phyloP scores from a whole-genome alignment of 2,113 vertebrate genomes.

The Gila orcuttii region DNA sequence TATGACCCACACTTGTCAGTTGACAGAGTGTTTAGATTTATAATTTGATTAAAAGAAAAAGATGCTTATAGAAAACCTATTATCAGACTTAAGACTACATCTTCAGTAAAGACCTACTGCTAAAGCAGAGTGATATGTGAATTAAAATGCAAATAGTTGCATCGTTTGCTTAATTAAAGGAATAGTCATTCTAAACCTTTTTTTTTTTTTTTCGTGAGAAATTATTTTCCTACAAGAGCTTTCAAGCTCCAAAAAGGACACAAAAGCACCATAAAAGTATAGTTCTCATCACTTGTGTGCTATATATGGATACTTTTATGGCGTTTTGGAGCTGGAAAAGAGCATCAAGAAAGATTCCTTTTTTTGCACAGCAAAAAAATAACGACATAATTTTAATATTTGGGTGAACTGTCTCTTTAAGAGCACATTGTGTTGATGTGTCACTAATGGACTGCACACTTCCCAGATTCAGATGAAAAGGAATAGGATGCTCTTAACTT shows the following conservation, averaged over 20 bases:
- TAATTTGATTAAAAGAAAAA: constrained; percentile 18
- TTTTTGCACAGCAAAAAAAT: background rate
- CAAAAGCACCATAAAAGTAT: background rate
- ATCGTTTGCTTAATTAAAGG: background rate
- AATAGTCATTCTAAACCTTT: background rate
- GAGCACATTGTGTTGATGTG: background rate
- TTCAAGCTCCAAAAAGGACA: background rate
- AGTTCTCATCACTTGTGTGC: no score
- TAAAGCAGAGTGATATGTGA: background rate
- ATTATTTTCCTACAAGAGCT: background rate
- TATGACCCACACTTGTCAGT: background rate
- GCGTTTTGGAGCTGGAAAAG: background rate
- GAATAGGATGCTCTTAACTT: background rate
- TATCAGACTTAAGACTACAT: background rate
- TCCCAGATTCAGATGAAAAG: background rate
- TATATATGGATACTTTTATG: background rate
- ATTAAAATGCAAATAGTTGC: background rate
- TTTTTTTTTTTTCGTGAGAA: background rate
- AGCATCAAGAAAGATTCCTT: background rate
- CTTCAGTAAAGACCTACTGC: background rate
- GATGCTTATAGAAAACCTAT: constrained; percentile 2
- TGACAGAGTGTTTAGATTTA: constrained; percentile 25
- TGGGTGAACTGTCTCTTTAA: background rate
- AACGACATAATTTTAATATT: background rate
- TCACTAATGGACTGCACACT: background rate